Evolutionary conservation across 2,888 invertebrate genomes (phyloP).

Genomic region (Heliconius aoede): DNA sequence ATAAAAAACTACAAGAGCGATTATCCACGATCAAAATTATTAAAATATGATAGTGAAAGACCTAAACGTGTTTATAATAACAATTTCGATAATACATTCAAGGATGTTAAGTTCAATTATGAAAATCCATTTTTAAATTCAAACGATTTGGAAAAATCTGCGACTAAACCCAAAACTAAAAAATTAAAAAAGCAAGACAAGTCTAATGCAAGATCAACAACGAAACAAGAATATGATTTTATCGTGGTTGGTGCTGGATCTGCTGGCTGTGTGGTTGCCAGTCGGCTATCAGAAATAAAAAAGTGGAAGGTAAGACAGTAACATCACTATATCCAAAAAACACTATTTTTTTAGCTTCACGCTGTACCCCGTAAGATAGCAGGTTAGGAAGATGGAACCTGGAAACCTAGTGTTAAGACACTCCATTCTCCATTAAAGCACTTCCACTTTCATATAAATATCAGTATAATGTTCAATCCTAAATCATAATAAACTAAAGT

Average conservation of each 20-base stretch:
- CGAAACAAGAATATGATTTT: conserved; percentile 70
- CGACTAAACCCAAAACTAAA: not conserved
- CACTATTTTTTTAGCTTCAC: not conserved
- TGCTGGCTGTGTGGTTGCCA: conserved; percentile 87
- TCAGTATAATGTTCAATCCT: too few species aligned
- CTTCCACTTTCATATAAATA: too few species aligned
- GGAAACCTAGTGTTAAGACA: too few species aligned
- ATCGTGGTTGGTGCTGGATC: conserved; percentile 87
- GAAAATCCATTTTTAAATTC: not conserved
- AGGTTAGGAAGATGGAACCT: not conserved
- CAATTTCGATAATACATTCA: not conserved
- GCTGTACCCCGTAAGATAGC: not conserved
- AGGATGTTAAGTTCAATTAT: not conserved
- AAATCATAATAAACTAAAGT: too few species aligned
- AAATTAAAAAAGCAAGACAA: not conserved
- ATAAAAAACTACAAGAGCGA: not conserved
- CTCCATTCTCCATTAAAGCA: too few species aligned
- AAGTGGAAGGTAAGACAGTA: conserved; percentile 79
- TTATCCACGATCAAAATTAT: not conserved
- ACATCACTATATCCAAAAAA: not conserved
- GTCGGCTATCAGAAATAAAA: conserved; percentile 84
- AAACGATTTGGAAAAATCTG: not conserved
- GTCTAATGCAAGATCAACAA: not conserved
- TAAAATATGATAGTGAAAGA: not conserved
- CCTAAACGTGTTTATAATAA: not conserved